Evolutionary conservation across 2,797 vertebrate genomes (phyloP).

Genomic region (Aldrovandia affinis): DNA sequence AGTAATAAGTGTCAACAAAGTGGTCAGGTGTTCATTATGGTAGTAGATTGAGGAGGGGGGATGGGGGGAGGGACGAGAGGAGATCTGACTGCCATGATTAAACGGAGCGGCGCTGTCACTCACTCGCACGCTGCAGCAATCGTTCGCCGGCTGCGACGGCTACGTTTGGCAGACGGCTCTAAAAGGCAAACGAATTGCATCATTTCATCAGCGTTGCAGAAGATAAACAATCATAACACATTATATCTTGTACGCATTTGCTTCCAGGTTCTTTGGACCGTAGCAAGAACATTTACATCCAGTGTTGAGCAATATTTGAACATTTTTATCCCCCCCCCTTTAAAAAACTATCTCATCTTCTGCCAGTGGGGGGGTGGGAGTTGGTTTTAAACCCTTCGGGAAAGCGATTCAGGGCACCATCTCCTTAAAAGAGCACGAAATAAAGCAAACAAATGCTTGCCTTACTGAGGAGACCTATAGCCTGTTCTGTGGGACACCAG

Average conservation of each 20-base stretch:
- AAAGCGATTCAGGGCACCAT: background rate
- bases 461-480: too few relatives aligned
- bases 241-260: background rate
- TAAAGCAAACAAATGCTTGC: background rate
- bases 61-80: background rate
- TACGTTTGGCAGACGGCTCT: background rate
- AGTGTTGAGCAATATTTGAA: background rate
- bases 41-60: conserved; percentile 15
- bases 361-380: background rate
- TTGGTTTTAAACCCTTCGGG: background rate
- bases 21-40: conserved; percentile 40
- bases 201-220: background rate
- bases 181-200: background rate
- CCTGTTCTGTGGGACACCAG: too few relatives aligned
- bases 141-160: background rate
- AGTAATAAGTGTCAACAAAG: conserved; percentile 35
- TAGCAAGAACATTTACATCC: background rate
- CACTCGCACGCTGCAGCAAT: background rate
- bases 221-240: background rate
- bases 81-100: conserved; percentile 23
- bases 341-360: too few relatives aligned
- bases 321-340: too few relatives aligned
- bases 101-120: conserved; percentile 13
- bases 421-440: background rate
- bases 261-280: background rate